Evolutionary conservation across 1,140 invertebrate genomes (phyloP), one percentile per base, ranked within the genome.

Genomic region (Chrysoperla carnea): DNA sequence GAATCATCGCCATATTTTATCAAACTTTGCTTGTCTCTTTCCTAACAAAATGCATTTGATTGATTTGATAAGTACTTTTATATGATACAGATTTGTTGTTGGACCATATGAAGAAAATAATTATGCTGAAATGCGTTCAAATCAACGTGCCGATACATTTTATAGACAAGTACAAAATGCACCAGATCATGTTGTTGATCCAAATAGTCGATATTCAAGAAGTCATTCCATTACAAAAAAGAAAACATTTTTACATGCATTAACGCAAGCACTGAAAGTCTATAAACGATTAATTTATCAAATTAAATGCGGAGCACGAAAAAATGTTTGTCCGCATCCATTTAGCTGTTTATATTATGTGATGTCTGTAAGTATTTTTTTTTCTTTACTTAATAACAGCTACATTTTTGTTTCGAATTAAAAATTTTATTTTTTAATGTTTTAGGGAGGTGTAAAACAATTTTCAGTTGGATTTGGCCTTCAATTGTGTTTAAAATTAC

Each of bases 271-370:
- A 15, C 52, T 72, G 36, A 57, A 54, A 46, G 45, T 57, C n/a
- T 72, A 72, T 49, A 60, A 59, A 41, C 50, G 48, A 40, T 50
- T 70, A 23, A 63, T 70, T 38, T 50, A 65, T 36, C 59, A 48
- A 46, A 51, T 75, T 29, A 73, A 73, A 48, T 54, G 55, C 43
- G 60, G 57, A 48, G 57, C 58, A 41, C 72, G 64, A 49, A 69
- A 76, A 53, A 27, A 48, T 8, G 54, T 59, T 4, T 81, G 78
- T 54, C 66, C 69, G 33, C 78, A 81, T 61, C 66, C 69, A 38
- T 54, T 69, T 39, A 74, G 73, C 52, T 81, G 78, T 57, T 45
- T 66, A 14, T 57, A 67, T 52, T 75, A 78, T 52, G 54, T 68
- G 17, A 45, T 76, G 39, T 53, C 62, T 48, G 72, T 75, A 56